Evolutionary conservation across 2,797 vertebrate species (phyloP).

Genomic region (Danio kyathit): DNA sequence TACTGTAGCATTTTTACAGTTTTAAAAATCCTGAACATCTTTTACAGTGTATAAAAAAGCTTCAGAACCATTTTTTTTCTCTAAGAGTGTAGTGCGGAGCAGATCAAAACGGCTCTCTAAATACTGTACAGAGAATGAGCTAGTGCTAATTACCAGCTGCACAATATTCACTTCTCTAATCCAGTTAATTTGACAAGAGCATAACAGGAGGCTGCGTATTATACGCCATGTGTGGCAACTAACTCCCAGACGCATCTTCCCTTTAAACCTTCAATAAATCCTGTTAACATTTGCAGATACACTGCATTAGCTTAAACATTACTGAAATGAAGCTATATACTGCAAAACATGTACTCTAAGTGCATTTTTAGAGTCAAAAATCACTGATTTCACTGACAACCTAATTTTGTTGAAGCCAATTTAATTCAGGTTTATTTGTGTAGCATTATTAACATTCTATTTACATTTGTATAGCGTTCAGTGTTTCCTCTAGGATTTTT

Average conservation of each 20-base stretch:
- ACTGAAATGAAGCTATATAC: neutral
- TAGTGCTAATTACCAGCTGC: conserved; percentile 30
- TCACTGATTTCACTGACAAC: neutral
- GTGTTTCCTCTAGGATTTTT: no score
- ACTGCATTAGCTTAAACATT: no score
- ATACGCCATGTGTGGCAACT: conserved; percentile 29
- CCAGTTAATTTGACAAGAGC: conserved; percentile 39
- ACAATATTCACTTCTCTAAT: conserved; percentile 44
- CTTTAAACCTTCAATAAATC: conserved; percentile 23
- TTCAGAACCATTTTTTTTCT: no score
- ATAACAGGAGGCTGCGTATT: conserved; percentile 28
- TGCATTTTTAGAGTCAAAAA: neutral
- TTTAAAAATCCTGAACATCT: no score
- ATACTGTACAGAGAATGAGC: conserved; percentile 19
- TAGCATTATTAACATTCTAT: no score
- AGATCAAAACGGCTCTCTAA: conserved; percentile 29
- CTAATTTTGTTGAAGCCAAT: neutral
- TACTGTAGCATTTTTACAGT: no score
- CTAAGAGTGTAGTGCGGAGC: neutral
- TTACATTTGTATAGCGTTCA: no score
- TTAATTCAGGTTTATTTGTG: no score
- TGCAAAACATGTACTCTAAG: neutral
- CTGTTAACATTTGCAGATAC: neutral
- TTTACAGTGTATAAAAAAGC: no score
- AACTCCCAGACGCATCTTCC: conserved; percentile 10